A percentile compares a stretch with the other conserved stretches of the same genome.
phyloP scores from a whole-genome alignment of 1,140 invertebrate genomes.

The Bombus impatiens region DNA sequence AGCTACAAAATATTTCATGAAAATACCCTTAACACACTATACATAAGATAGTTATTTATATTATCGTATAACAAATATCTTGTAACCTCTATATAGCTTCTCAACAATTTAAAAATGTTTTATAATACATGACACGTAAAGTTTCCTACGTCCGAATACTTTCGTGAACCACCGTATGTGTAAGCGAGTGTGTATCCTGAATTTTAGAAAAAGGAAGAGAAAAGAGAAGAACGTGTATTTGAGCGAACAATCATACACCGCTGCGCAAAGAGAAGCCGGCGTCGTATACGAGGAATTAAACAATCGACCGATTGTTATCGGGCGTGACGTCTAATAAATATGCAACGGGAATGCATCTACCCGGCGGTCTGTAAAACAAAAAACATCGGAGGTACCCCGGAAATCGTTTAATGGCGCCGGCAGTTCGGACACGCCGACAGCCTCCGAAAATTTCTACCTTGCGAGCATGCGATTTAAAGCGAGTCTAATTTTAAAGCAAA shows the following conservation, averaged over 20 bases:
- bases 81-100: not conserved
- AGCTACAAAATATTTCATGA: not conserved
- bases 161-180: not conserved
- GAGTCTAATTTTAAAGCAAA: constrained; percentile 16
- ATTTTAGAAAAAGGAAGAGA: not conserved
- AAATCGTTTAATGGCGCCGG: constrained; percentile 58
- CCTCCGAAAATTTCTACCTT: constrained; percentile 44
- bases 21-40: not conserved
- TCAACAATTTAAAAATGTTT: not conserved
- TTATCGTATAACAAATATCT: not conserved
- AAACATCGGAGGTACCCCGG: constrained; percentile 56
- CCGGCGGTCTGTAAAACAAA: constrained; percentile 25
- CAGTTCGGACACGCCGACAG: constrained; percentile 21
- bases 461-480: not conserved
- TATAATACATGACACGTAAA: not conserved
- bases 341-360: constrained; percentile 54
- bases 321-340: constrained; percentile 72
- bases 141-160: not conserved
- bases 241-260: constrained; percentile 21
- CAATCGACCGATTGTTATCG: constrained; percentile 72
- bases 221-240: not conserved
- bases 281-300: constrained; percentile 58
- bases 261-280: constrained; percentile 21
- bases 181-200: not conserved
- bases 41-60: not conserved